Base-by-base conservation (phyloP, 2,797 vertebrate species). In the Harpagifer antarcticus region DNA sequence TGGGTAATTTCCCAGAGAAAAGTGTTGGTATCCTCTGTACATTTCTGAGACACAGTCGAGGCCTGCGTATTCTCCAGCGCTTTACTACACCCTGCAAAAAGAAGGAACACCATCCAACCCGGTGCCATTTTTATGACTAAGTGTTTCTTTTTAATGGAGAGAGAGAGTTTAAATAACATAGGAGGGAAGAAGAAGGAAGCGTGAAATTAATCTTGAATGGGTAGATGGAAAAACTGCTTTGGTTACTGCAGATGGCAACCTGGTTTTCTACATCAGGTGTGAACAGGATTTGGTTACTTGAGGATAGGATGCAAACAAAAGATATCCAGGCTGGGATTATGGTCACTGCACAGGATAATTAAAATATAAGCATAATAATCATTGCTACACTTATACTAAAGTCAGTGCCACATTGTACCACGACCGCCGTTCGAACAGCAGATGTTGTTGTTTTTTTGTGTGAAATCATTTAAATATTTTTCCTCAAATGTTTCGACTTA, bases 1-100 rank as follows among this genome's bases (percentile, higher is more conserved):
- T 92, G 93, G 71, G 94, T 93, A 16, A 97, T 84, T 67, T 97
- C 96, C 53, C 73, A 74, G 63, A 97, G 93, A 76, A 97, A 97
- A 33, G 83, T 76, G 3, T 79, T 48, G 23, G 91, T 93, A 45
- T 96, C 96, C 81, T 90, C 86, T 61, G 83, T 61, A 81, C 97
- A 97, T 84, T 81, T 93, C 31, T 84, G 72, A 43, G 95, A 94
- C 66, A 94, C 71, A 49, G 91, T 94, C 58, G 83, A 77, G 64
- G 67, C 42, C 50, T 68, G 62, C 0, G 17, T 64, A 8, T 44
- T 72, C 56, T 82, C 84, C 42, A 83, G 50, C 3, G 60, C 62
- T 10, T 10, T 66, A 12, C 62, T 48, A 68, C 69, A 73, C 0
- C 79, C 58, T 14, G 79, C 73, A 3, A 89, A 53, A 49, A 90